A percentile compares a stretch with the other conserved stretches of the same genome.
phyloP scores from a whole-genome alignment of 1,140 invertebrate genomes.

The Drosophila rufa region DNA sequence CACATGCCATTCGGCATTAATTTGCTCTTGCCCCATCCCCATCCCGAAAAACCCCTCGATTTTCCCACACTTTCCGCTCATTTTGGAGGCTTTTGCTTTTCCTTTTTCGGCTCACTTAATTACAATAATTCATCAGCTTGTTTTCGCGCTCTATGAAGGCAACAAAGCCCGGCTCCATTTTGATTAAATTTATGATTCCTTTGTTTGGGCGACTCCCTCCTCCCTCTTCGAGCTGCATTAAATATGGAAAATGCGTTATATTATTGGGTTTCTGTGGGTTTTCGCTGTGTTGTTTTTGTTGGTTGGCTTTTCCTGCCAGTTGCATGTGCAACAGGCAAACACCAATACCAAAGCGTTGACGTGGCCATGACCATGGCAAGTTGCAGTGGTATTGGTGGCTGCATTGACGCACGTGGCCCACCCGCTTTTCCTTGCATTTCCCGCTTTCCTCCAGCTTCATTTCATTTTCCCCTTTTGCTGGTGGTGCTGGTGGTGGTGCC shows the following conservation, averaged over 20 bases:
- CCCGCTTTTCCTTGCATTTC: conserved; percentile 7
- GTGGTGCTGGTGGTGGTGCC: too few relatives aligned
- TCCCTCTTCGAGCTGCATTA: neutral
- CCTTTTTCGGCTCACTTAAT: conserved; percentile 54
- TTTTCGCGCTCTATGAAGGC: conserved; percentile 33
- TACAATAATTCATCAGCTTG: conserved; percentile 71
- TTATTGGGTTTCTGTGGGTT: conserved; percentile 21
- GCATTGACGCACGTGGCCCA: conserved; percentile 54
- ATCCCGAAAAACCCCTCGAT: neutral
- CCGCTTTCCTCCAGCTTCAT: neutral
- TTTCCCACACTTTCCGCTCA: conserved; percentile 8
- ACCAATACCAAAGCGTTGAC: conserved; percentile 8
- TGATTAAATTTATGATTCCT: conserved; percentile 39
- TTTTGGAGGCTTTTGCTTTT: conserved; percentile 28
- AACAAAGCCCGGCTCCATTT: conserved; percentile 12
- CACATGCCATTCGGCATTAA: conserved; percentile 52
- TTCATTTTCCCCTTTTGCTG: neutral
- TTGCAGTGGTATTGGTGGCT: conserved; percentile 28
- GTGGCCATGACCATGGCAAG: conserved; percentile 46
- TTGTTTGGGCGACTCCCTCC: conserved; percentile 3
- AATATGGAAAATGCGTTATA: conserved; percentile 29
- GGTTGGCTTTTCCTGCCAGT: conserved; percentile 11
- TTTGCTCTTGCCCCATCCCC: conserved; percentile 16
- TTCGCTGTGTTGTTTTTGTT: conserved; percentile 9
- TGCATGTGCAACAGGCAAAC: conserved; percentile 76